Base-by-base conservation (phyloP, 2,113 vertebrate species). In the Speoplatyrhinus poulsoni region DNA sequence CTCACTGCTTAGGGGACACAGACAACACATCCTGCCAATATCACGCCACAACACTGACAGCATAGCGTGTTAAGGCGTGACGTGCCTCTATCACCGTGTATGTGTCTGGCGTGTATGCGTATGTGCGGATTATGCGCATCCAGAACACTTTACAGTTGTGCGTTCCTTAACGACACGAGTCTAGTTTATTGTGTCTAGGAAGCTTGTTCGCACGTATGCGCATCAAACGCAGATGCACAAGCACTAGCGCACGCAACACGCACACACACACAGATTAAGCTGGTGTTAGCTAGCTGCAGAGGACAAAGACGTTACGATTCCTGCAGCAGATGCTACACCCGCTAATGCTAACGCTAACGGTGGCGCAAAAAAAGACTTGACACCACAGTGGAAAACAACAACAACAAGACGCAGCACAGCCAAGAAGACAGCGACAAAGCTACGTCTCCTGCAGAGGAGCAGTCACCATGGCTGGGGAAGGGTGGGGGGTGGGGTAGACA, bases 241-340 rank as follows among this genome's bases (percentile, higher is more conserved):
- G 50, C 52, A 75, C 61, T 69, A 48, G 56, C 61, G 62, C 65
- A 70, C 60, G 56, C 47, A 47, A 26, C 26, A 26, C 26, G 19
- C 17, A 48, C 46, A 26, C 50, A 65, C 65, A 62, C 11, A 16
- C 66, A 66, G 33, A 50, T 46, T 8, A 62, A 63, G 73, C 69
- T 16, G 16, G 80, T 79, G 87, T 91, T 80, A 73, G 70, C 77
- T 65, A 74, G 90, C 88, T 89, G 91, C 86, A 90, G 82, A 87
- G 84, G 90, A 88, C 88, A 91, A 69, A 87, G 85, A 94, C 79
- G 90, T 90, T 3, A 54, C 85, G 90, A 88, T 92, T 91, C 81
- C 91, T 88, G 81, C 84, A 91, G 91, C 88, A 90, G 91, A 95
- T 92, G 93, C 93, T 85, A 86, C 77, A 84, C 82, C 77, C 67